phyloP scores from a whole-genome alignment of 2,797 vertebrate genomes.

The Echeneis naucrates region DNA sequence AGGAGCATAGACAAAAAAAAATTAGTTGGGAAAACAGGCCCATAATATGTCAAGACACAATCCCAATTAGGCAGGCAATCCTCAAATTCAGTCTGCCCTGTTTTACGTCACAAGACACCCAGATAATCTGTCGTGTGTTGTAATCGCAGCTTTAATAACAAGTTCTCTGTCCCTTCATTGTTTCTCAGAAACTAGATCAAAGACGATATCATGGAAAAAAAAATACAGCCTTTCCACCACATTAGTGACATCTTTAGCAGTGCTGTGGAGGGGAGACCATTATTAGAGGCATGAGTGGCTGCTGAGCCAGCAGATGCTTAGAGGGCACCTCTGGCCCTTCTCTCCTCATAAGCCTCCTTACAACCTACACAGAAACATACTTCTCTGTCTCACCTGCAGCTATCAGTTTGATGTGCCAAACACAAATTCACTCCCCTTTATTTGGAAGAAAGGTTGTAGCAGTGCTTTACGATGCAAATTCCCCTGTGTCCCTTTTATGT shows the following conservation, averaged over 20 bases:
- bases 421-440: slow-evolving; percentile 35
- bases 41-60: slow-evolving; percentile 17
- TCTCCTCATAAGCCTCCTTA: slow-evolving; percentile 22
- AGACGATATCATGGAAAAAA: slow-evolving; percentile 25
- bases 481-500: slow-evolving; percentile 49
- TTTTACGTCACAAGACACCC: slow-evolving; percentile 35
- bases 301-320: slow-evolving; percentile 52
- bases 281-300: slow-evolving; percentile 42
- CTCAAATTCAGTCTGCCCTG: slow-evolving; percentile 38
- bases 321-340: slow-evolving; percentile 15
- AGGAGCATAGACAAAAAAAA: slow-evolving; percentile 1
- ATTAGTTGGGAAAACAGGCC: slow-evolving; percentile 1
- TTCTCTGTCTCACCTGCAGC: slow-evolving; percentile 39
- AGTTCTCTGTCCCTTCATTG: not conserved
- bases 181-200: slow-evolving; percentile 34
- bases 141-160: slow-evolving; percentile 31
- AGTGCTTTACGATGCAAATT: slow-evolving; percentile 66
- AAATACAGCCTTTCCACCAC: slow-evolving; percentile 2
- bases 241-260: slow-evolving; percentile 28
- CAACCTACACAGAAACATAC: slow-evolving; percentile 20
- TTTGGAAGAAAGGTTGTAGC: slow-evolving; percentile 41
- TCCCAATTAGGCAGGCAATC: slow-evolving; percentile 36
- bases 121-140: slow-evolving; percentile 12
- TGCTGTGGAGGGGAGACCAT: slow-evolving; percentile 19
- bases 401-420: slow-evolving; percentile 56